A percentile compares a stretch with the other conserved stretches of the same genome.
These are phyloP conservation scores for Falco columbarius DNA, from an alignment of 2,797 vertebrate genomes.

Conservation along the genomic window DNA sequence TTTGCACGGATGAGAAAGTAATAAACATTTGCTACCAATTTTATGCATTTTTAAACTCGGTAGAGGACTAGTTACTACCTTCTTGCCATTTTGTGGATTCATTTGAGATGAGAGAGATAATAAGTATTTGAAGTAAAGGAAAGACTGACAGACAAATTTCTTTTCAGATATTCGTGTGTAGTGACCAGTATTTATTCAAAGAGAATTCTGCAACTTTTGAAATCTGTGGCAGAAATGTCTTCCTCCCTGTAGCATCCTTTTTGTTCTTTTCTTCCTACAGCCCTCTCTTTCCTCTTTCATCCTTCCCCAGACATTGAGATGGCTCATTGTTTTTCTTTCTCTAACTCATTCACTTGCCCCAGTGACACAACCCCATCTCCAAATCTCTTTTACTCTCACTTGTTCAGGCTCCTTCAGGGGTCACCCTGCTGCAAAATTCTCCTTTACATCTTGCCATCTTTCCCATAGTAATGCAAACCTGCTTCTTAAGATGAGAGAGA, in stretches of 20 bases:
- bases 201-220: background rate
- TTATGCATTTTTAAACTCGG: constrained; percentile 24
- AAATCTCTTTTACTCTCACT: background rate
- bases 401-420: background rate
- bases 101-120: background rate
- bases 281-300: background rate
- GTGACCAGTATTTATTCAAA: background rate
- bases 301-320: background rate
- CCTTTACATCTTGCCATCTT: background rate
- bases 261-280: background rate
- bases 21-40: constrained; percentile 29
- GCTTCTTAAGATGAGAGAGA: background rate
- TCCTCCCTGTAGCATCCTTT: background rate
- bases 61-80: background rate
- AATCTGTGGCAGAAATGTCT: background rate
- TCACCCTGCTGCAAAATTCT: background rate
- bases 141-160: background rate
- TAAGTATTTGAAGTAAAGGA: background rate
- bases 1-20: constrained; percentile 38
- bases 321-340: background rate
- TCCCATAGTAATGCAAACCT: background rate
- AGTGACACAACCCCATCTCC: background rate
- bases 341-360: background rate
- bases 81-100: background rate
- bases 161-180: background rate